Conservation (phyloP, 2,888 invertebrate species). For the Subacronicta megacephala region DNA sequence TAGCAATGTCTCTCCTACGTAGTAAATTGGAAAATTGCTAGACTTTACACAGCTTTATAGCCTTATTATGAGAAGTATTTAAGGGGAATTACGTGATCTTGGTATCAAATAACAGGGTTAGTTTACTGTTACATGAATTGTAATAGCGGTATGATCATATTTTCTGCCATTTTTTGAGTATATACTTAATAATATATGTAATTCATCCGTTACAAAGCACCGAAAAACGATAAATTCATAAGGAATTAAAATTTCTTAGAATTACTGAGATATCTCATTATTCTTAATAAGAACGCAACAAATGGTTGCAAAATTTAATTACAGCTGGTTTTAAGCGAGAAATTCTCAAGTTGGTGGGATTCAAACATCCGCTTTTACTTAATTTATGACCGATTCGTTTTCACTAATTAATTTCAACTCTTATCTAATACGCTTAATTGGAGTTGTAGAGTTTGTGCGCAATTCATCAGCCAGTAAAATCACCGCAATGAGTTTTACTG, state of each 20-base stretch:
- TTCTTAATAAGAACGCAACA: conserved; percentile 48
- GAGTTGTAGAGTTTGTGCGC: conserved; percentile 71
- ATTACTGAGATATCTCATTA: conserved; percentile 29
- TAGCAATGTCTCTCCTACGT: conserved; percentile 17
- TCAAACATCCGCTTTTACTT: conserved; percentile 66
- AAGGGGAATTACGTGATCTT: conserved; percentile 23
- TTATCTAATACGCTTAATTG: conserved; percentile 78
- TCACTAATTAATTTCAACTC: conserved; percentile 81
- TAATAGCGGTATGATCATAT: conserved; percentile 9
- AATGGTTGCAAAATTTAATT: conserved; percentile 61
- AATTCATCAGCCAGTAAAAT: conserved; percentile 69
- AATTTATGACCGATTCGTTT: conserved; percentile 77
- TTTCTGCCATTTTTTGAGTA: background rate
- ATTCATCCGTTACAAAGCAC: too few relatives aligned
- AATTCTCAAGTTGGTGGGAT: conserved; percentile 59
- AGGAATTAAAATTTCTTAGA: conserved; percentile 19
- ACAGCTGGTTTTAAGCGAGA: conserved; percentile 56
- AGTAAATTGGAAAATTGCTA: conserved; percentile 54
- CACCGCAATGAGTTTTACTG: conserved; percentile 54
- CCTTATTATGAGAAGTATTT: conserved; percentile 42
- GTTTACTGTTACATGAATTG: conserved; percentile 5
- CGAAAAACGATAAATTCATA: background rate
- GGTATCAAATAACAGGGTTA: conserved; percentile 28
- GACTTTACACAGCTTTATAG: conserved; percentile 41
- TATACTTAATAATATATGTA: too few relatives aligned